Evolutionary conservation across 2,113 vertebrate genomes (phyloP).

Genomic region (Oncorhynchus keta): DNA sequence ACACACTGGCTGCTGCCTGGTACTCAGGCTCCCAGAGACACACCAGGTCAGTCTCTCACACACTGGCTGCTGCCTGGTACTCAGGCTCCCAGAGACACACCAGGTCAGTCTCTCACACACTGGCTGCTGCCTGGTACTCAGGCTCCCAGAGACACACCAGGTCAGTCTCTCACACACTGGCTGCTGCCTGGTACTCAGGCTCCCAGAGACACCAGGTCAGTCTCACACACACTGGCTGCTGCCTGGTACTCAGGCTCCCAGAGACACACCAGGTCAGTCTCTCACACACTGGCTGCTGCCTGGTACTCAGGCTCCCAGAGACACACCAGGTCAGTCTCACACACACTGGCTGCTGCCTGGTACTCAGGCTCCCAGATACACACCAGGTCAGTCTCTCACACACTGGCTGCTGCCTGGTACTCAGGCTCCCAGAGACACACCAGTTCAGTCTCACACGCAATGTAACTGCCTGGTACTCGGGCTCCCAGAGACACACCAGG

Average conservation of each 20-base stretch:
- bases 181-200: too few species aligned
- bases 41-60: slow-evolving; percentile 70
- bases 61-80: slow-evolving; percentile 82
- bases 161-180: slow-evolving; percentile 47
- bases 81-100: slow-evolving; percentile 87
- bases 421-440: slow-evolving; percentile 87
- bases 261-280: slow-evolving; percentile 75
- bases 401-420: slow-evolving; percentile 82
- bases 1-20: slow-evolving; percentile 79
- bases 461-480: slow-evolving; percentile 81
- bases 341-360: slow-evolving; percentile 79
- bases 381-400: slow-evolving; percentile 70
- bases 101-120: slow-evolving; percentile 70
- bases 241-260: slow-evolving; percentile 84
- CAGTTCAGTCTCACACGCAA: slow-evolving; percentile 73
- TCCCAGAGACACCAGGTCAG: slow-evolving; percentile 82
- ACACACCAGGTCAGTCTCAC: slow-evolving; percentile 72
- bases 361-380: slow-evolving; percentile 88
- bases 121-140: slow-evolving; percentile 84
- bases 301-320: slow-evolving; percentile 87
- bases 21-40: slow-evolving; percentile 88
- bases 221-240: slow-evolving; percentile 82
- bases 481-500: slow-evolving; percentile 84
- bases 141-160: slow-evolving; percentile 85
- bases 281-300: slow-evolving; percentile 79